phyloP scores from a whole-genome alignment of 2,797 vertebrate species.

The Aplochiton taeniatus region DNA sequence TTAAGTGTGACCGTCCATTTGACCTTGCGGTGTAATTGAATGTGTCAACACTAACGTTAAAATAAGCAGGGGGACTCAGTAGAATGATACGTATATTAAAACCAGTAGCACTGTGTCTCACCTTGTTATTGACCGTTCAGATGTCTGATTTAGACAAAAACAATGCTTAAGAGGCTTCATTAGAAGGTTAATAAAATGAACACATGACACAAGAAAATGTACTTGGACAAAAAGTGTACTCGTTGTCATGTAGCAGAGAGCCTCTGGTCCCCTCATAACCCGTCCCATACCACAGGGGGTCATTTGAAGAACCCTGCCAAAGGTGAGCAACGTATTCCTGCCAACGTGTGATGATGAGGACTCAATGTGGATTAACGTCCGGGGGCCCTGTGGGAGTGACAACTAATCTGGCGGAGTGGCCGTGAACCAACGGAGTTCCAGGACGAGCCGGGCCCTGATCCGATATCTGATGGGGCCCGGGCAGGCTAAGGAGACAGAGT shows the following conservation, averaged over 20 bases:
- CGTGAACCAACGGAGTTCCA: constrained; percentile 18
- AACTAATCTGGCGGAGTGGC: constrained; percentile 60
- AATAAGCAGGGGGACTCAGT: too few species aligned
- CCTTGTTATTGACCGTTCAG: too few species aligned
- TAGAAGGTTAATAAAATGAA: too few species aligned
- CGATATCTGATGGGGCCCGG: constrained; percentile 21
- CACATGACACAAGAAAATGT: too few species aligned
- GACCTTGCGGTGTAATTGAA: too few species aligned
- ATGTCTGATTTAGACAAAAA: too few species aligned
- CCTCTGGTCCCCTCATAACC: constrained; percentile 31
- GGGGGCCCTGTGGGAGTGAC: constrained; percentile 51
- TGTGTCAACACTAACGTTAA: too few species aligned
- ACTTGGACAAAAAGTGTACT: neutral
- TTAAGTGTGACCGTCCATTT: too few species aligned
- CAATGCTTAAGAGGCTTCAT: too few species aligned
- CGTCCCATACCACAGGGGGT: constrained; percentile 33
- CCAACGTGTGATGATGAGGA: constrained; percentile 50
- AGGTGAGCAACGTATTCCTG: constrained; percentile 58
- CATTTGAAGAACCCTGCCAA: constrained; percentile 46
- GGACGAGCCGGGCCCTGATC: constrained; percentile 16
- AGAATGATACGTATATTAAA: too few species aligned
- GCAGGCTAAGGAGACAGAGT: constrained; percentile 5
- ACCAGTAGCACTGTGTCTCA: too few species aligned
- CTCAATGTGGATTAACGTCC: constrained; percentile 73
- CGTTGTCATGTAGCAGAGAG: constrained; percentile 10